Conservation (phyloP, 37 sponge, comb jelly and placozoan species). For the Spongilla lacustris region DNA sequence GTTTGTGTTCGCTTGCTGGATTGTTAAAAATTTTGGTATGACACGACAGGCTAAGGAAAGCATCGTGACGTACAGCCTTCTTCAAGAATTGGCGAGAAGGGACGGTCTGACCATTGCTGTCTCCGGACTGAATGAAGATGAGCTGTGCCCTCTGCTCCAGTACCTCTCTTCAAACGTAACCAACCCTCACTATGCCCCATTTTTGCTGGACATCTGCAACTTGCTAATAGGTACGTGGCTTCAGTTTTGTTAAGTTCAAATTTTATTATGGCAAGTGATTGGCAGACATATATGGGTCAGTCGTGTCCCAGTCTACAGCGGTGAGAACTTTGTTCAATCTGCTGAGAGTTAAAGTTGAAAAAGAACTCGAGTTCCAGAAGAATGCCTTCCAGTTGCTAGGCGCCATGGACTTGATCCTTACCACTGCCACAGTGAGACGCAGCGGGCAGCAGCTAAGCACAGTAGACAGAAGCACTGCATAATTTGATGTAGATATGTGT, state of each 20-base stretch:
- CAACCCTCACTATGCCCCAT: conserved; percentile 55
- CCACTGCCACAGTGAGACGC: conserved; percentile 34
- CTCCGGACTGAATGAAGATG: conserved; percentile 78
- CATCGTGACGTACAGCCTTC: conserved; percentile 73
- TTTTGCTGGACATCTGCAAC: conserved; percentile 67
- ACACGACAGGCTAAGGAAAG: background rate
- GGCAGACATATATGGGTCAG: conserved; percentile 68
- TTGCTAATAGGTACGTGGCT: conserved; percentile 75
- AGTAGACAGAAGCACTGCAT: too few relatives aligned
- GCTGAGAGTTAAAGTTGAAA: conserved; percentile 58
- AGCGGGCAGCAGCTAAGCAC: background rate
- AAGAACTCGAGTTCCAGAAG: conserved; percentile 73
- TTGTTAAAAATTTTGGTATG: too few relatives aligned
- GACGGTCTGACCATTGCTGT: conserved; percentile 88
- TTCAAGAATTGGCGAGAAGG: conserved; percentile 91
- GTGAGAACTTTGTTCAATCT: conserved; percentile 25
- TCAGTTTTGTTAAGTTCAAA: background rate
- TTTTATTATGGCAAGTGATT: background rate
- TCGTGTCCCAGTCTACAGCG: conserved; percentile 20
- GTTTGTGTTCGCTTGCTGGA: too few relatives aligned
- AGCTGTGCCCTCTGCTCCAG: conserved; percentile 82
- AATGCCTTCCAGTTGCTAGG: conserved; percentile 69
- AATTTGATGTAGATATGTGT: too few relatives aligned
- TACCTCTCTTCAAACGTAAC: conserved; percentile 66
- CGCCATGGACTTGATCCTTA: conserved; percentile 55